Percentiles rank a stretch among this genome's conserved stretches.
Conservation (phyloP, 2,113 vertebrate genomes). For the Forbesichthys agassizii region DNA sequence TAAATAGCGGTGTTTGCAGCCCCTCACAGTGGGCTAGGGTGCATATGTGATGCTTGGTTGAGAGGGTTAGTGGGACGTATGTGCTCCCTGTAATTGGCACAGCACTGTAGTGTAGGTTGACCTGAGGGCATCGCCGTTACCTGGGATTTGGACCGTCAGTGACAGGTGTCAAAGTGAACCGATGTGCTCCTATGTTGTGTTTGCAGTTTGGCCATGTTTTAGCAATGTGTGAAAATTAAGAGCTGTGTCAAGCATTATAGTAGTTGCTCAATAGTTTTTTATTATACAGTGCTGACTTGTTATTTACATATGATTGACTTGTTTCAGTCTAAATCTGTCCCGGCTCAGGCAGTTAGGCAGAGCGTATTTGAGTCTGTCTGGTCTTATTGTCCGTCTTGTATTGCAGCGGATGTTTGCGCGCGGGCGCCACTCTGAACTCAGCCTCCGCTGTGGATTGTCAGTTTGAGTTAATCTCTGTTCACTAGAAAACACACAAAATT, state of each 20-base stretch:
- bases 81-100: conserved; percentile 60
- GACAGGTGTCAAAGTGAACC: conserved; percentile 20
- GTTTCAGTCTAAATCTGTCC: conserved; percentile 19
- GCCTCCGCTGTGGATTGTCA: conserved; percentile 50
- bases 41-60: conserved; percentile 38
- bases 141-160: conserved; percentile 26
- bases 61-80: conserved; percentile 55
- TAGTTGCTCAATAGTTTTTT: conserved; percentile 5
- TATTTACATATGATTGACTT: conserved; percentile 10
- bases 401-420: conserved; percentile 28
- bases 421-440: conserved; percentile 44
- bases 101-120: conserved; percentile 44
- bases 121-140: conserved; percentile 28
- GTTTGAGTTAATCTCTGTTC: conserved; percentile 47
- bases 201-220: neutral
- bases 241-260: neutral
- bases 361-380: conserved; percentile 16
- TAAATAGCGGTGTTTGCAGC: conserved; percentile 41
- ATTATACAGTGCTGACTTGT: neutral
- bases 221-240: neutral
- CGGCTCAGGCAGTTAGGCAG: conserved; percentile 10
- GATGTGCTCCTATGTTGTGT: neutral
- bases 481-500: conserved; percentile 37
- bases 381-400: conserved; percentile 43
- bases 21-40: conserved; percentile 31